Evolutionary conservation across 2,113 vertebrate genomes (phyloP).

Genomic region (Hystrix brachyura): DNA sequence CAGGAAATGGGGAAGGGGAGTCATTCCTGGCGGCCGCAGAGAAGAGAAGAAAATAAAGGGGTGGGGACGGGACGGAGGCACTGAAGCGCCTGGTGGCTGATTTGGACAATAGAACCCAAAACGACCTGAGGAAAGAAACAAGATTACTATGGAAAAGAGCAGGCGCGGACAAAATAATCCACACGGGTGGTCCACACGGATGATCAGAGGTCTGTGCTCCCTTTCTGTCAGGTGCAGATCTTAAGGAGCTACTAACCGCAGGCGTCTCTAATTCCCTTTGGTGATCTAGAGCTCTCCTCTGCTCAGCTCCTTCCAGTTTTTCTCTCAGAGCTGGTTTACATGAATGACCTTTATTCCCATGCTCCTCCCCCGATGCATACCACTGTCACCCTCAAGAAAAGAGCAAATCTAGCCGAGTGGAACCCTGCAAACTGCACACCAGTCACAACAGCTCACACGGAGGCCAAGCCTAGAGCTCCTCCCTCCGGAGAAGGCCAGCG

Average conservation of each 20-base stretch:
- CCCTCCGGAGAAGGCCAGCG: background rate
- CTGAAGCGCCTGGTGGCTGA: background rate
- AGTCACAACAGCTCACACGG: background rate
- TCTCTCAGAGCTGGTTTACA: background rate
- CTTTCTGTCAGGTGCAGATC: background rate
- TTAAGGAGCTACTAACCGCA: background rate
- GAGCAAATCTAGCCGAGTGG: background rate
- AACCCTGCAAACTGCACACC: background rate
- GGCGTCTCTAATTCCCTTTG: background rate
- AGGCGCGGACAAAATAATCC: background rate
- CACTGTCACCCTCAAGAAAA: background rate
- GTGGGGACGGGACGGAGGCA: rapidly evolving
- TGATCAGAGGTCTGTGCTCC: rapidly evolving
- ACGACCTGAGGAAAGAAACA: background rate
- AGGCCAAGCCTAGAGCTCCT: background rate
- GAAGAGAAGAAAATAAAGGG: background rate
- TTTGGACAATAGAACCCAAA: background rate
- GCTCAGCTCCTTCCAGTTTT: background rate
- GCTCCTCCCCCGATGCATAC: background rate
- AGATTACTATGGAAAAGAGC: background rate
- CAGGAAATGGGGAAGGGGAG: background rate
- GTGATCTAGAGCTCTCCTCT: background rate
- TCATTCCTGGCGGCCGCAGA: background rate
- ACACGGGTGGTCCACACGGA: rapidly evolving
- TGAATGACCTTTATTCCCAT: background rate